Evolutionary conservation across 2,797 vertebrate genomes (phyloP).

Genomic region (Hephaestus fuliginosus): DNA sequence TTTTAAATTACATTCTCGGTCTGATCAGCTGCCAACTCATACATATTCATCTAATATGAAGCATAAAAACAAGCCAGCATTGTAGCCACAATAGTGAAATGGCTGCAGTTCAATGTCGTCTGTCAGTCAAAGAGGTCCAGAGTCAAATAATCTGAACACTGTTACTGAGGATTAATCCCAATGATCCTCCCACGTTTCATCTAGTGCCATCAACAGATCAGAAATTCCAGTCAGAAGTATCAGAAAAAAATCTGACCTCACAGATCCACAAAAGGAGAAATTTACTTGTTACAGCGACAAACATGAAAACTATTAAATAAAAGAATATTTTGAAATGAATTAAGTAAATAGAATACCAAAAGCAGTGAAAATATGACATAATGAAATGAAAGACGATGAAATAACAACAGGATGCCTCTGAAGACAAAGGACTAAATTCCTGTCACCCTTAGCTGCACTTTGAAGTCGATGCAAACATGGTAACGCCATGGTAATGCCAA

Average conservation of each 20-base stretch:
- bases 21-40: background rate
- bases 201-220: background rate
- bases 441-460: background rate
- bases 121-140: background rate
- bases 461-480: background rate
- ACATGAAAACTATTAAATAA: background rate
- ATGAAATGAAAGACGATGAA: background rate
- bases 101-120: background rate
- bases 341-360: background rate
- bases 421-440: background rate
- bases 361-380: background rate
- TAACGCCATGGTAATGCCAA: background rate
- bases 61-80: background rate
- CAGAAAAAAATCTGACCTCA: background rate
- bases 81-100: no score
- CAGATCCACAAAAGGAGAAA: background rate
- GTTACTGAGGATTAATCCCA: background rate
- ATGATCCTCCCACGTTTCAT: background rate
- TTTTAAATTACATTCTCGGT: background rate
- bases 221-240: background rate
- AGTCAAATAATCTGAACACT: background rate
- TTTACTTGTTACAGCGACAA: background rate
- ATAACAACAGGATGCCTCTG: background rate
- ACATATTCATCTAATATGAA: background rate
- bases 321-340: background rate